phyloP scores from a whole-genome alignment of 2,797 vertebrate genomes.

The Carapus acus region DNA sequence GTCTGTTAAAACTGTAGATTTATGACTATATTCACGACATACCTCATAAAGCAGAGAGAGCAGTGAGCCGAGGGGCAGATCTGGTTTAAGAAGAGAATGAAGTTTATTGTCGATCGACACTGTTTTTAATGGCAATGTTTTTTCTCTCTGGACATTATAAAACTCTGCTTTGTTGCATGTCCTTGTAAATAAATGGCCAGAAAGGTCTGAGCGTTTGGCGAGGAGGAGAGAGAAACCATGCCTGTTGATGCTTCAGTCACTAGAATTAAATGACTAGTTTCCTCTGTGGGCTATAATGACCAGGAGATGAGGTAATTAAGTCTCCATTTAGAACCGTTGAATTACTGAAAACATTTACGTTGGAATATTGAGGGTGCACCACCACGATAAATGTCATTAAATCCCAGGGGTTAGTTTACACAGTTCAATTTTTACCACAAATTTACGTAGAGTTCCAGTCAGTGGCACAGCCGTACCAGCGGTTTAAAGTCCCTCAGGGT shows the following conservation, averaged over 20 bases:
- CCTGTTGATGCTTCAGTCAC: slow-evolving; percentile 40
- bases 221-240: background rate
- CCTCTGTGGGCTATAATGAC: slow-evolving; percentile 35
- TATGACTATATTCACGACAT: too few relatives aligned
- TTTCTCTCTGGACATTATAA: too few relatives aligned
- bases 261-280: slow-evolving; percentile 42
- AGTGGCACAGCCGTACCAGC: slow-evolving; percentile 14
- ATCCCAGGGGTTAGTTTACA: slow-evolving; percentile 19
- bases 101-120: too few relatives aligned
- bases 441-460: slow-evolving; percentile 7
- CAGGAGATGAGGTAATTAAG: slow-evolving; percentile 49
- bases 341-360: slow-evolving; percentile 20
- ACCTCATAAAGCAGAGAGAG: too few relatives aligned
- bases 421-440: slow-evolving; percentile 1
- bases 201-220: too few relatives aligned
- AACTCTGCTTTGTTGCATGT: too few relatives aligned
- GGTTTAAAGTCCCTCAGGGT: slow-evolving; percentile 7
- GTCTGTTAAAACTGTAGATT: slow-evolving; percentile 25
- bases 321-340: slow-evolving; percentile 37
- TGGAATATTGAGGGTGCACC: slow-evolving; percentile 15
- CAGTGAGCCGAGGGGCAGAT: too few relatives aligned
- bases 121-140: too few relatives aligned
- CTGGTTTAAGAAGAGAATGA: too few relatives aligned
- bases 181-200: too few relatives aligned
- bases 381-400: slow-evolving; percentile 35